Percentiles rank a stretch among this genome's conserved stretches.
Evolutionary conservation across 2,797 vertebrate genomes (phyloP).

Genomic region (Spinus pinus): DNA sequence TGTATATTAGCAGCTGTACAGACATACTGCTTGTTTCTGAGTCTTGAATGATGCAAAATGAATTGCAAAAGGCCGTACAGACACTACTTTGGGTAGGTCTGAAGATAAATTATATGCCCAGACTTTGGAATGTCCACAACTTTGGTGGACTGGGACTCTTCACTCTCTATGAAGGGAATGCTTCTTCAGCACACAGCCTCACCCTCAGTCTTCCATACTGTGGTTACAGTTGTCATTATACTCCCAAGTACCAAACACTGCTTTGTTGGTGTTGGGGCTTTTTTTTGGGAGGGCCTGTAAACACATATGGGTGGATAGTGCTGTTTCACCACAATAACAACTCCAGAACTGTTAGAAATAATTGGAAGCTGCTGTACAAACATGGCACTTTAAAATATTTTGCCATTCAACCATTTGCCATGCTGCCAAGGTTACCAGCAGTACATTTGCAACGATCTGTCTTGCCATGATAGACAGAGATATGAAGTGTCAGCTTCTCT

Average conservation of each 20-base stretch:
- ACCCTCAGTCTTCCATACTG: background rate
- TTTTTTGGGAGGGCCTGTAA: background rate
- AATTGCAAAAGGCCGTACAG: background rate
- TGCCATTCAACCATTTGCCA: background rate
- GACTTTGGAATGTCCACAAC: background rate
- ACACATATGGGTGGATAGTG: background rate
- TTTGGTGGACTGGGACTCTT: background rate
- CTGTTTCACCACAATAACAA: background rate
- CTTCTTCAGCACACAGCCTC: background rate
- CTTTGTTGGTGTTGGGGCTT: background rate
- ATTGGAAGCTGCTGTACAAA: background rate
- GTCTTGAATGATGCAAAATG: background rate
- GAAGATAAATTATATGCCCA: background rate
- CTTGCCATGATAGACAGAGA: background rate
- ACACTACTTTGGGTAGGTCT: background rate
- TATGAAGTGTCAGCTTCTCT: background rate
- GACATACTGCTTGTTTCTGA: background rate
- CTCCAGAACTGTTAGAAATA: background rate
- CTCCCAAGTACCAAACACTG: background rate
- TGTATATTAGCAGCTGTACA: background rate
- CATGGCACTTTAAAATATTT: background rate
- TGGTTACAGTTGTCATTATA: background rate
- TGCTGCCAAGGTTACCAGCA: background rate
- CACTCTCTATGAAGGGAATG: background rate
- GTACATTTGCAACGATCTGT: background rate